Conservation (phyloP, 2,113 vertebrate species). For the Agapornis roseicollis region DNA sequence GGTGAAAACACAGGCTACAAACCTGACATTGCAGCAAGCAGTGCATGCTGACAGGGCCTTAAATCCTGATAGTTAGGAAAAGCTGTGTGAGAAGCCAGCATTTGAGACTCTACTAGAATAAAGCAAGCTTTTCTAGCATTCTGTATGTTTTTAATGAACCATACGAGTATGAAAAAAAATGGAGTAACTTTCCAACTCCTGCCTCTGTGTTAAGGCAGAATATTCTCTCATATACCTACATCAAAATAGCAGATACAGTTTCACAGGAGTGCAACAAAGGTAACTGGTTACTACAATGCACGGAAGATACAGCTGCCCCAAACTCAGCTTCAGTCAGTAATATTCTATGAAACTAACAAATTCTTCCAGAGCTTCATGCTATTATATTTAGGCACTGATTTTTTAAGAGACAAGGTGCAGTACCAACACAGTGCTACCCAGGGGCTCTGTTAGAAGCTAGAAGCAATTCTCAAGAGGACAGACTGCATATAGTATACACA, state of each 20-base stretch:
- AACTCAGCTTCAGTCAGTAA: neutral
- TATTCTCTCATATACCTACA: neutral
- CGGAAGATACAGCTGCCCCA: neutral
- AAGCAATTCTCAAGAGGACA: neutral
- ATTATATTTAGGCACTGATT: neutral
- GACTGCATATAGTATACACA: neutral
- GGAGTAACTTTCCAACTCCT: neutral
- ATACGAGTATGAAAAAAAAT: neutral
- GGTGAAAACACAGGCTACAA: constrained; percentile 42
- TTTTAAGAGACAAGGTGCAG: neutral
- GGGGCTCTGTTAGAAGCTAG: neutral
- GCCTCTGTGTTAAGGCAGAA: neutral
- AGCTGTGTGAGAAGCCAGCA: neutral
- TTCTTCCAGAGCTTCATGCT: neutral
- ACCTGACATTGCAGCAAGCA: constrained; percentile 1
- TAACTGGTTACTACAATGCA: neutral
- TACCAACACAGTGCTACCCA: neutral
- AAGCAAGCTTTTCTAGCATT: neutral
- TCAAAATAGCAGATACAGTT: neutral
- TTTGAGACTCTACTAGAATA: neutral
- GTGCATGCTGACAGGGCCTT: neutral
- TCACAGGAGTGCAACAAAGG: neutral
- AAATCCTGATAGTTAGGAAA: neutral
- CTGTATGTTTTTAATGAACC: neutral
- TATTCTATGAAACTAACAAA: neutral